A percentile compares a stretch with the other conserved stretches of the same genome.
Evolutionary conservation across 1,140 invertebrate species (phyloP).

Genomic region (Drosophila yakuba): DNA sequence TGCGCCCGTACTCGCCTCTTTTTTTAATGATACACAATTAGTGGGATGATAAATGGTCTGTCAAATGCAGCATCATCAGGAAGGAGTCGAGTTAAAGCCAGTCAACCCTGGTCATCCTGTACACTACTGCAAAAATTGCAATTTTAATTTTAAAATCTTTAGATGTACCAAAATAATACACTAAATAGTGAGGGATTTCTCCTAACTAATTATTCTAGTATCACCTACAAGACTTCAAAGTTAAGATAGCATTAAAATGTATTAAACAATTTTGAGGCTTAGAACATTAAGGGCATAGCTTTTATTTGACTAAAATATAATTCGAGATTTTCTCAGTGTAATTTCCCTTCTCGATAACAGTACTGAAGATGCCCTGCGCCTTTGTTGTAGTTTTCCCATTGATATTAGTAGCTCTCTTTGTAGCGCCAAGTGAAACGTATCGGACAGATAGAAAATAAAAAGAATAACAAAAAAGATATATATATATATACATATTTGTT

Average conservation of each 20-base stretch:
- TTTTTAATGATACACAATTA: conserved; percentile 84
- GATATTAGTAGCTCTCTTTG: conserved; percentile 66
- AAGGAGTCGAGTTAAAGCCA: conserved; percentile 23
- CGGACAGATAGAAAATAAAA: conserved; percentile 31
- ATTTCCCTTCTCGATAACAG: conserved; percentile 37
- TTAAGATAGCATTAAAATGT: too few relatives aligned
- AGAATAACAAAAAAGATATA: conserved; percentile 17
- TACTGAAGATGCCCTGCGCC: conserved; percentile 23
- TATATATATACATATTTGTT: conserved; percentile 2
- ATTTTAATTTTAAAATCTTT: background rate
- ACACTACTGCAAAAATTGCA: background rate
- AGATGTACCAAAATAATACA: too few relatives aligned
- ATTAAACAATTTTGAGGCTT: too few relatives aligned
- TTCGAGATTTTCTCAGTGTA: conserved; percentile 2
- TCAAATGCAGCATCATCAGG: conserved; percentile 77
- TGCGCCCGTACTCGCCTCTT: conserved; percentile 42
- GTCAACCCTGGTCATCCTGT: background rate
- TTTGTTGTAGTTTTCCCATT: conserved; percentile 61
- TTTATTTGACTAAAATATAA: too few relatives aligned
- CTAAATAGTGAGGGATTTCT: too few relatives aligned
- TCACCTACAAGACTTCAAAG: too few relatives aligned
- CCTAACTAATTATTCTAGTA: too few relatives aligned
- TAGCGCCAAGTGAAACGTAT: conserved; percentile 62
- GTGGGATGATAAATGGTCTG: conserved; percentile 84
- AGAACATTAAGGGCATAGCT: too few relatives aligned